Percentiles rank a stretch among this genome's conserved stretches.
phyloP scores from a whole-genome alignment of 2,888 invertebrate genomes.

The Hoplodrina blanda region DNA sequence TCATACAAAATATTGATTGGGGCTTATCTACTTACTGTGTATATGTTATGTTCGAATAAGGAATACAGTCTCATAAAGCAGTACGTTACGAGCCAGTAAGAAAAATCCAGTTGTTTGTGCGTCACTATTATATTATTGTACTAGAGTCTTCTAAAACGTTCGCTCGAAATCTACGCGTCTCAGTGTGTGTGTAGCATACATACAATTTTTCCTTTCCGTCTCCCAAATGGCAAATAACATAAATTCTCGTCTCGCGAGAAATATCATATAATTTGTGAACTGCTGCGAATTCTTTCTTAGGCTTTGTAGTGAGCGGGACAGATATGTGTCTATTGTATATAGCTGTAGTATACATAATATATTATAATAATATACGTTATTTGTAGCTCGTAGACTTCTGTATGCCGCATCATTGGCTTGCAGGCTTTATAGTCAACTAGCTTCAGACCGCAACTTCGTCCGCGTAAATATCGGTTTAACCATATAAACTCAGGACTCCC shows the following conservation, averaged over 20 bases:
- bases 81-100: background rate
- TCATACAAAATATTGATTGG: too few species aligned
- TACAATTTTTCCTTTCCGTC: conserved; percentile 68
- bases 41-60: too few species aligned
- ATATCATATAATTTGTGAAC: conserved; percentile 67
- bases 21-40: too few species aligned
- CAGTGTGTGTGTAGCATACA: conserved; percentile 55
- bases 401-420: background rate
- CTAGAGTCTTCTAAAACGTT: conserved; percentile 12
- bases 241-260: conserved; percentile 67
- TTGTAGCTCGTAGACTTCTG: conserved; percentile 8
- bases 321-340: conserved; percentile 2
- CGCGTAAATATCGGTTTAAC: too few species aligned
- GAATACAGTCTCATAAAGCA: too few species aligned
- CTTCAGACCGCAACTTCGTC: too few species aligned
- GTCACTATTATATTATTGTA: conserved; percentile 5
- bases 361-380: conserved; percentile 1
- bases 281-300: conserved; percentile 67
- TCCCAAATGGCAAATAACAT: conserved; percentile 70
- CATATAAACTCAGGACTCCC: too few species aligned
- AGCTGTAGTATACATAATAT: background rate
- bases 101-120: conserved; percentile 1
- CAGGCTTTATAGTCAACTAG: background rate
- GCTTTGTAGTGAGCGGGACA: conserved; percentile 26
- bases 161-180: conserved; percentile 29